phyloP scores from a whole-genome alignment of 1,140 invertebrate species.

The Drosophila seguyi region DNA sequence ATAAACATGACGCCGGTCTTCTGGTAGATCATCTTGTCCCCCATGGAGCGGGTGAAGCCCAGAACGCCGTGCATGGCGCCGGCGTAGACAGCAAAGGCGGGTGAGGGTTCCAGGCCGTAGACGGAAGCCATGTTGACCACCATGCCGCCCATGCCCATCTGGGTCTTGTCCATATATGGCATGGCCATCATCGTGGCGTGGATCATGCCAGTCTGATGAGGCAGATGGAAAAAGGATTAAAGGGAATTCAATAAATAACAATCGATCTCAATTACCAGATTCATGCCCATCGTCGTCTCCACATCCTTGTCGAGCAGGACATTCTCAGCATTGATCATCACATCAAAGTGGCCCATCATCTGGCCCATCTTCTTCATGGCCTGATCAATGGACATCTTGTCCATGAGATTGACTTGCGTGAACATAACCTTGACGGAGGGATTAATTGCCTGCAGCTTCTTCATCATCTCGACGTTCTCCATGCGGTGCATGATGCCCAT shows the following conservation, averaged over 20 bases:
- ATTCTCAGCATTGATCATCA: constrained; percentile 73
- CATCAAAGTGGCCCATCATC: constrained; percentile 72
- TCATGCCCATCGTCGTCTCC: constrained; percentile 73
- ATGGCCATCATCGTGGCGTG: constrained; percentile 63
- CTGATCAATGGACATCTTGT: constrained; percentile 66
- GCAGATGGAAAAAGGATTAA: neutral
- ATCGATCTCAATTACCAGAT: constrained; percentile 46
- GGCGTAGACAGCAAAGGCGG: constrained; percentile 85
- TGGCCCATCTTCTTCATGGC: constrained; percentile 62
- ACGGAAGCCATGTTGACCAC: constrained; percentile 89
- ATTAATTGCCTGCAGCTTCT: constrained; percentile 70
- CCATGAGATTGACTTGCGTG: constrained; percentile 72
- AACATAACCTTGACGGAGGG: constrained; percentile 58
- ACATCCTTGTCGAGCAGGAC: constrained; percentile 78
- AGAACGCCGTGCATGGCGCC: constrained; percentile 86
- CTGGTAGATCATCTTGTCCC: constrained; percentile 60
- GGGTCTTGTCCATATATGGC: constrained; percentile 87
- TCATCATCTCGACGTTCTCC: constrained; percentile 79
- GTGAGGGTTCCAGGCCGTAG: constrained; percentile 86
- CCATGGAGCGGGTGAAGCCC: constrained; percentile 86
- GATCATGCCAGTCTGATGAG: constrained; percentile 65
- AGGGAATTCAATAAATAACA: neutral
- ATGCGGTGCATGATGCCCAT: constrained; percentile 70
- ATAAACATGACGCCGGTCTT: constrained; percentile 76
- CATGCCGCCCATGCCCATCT: constrained; percentile 87